Base-by-base conservation (phyloP, 2,888 invertebrate genomes). In the Sphinx pinastri region DNA sequence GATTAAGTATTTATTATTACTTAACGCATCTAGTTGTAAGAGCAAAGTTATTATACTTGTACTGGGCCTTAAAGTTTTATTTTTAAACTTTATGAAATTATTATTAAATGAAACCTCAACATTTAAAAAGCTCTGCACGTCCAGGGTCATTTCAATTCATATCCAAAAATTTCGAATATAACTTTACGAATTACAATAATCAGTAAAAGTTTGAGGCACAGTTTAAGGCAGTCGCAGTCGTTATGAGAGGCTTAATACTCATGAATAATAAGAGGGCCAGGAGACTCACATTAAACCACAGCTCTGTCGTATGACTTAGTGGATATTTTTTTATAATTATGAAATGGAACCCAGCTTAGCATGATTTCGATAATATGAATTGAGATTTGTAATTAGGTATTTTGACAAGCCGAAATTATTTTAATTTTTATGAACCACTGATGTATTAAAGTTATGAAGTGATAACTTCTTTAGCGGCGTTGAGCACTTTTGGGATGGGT, bases 171-270 rank as follows among this genome's bases (percentile, higher is more conserved):
- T 16, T 63, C 16, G 16, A 12, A 19, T 31, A 57, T 51, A 68
- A 68, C 47, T 69, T 74, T 69, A 47, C 60, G 68, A 69, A 71
- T 70, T 71, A 70, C 59, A 68, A 60, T 63, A 67, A 73, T 70
- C 72, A 72, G 70, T 68, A 72, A 68, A 71, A 69, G 63, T 69
- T 72, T 60, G 49, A 63, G 63, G 63, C 63, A 11, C 70, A 71
- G 74, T 74, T 78, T 71, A 72, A 75, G 74, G 74, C 78, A 77
- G 76, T 73, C 75, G 68, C 68, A 69, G 69, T 71, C 71, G 73
- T 70, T 70, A 67, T 57, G 70, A 31, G 25, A 38, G 68, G 69
- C 68, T 68, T 73, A 68, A 69, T 71, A 70, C 71, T 69, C 71
- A 74, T 77, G 76, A 77, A 77, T 76, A 75, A 73, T 76, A 73